Evolutionary conservation across 1,140 invertebrate genomes (phyloP).

Genomic region (Asbolus verrucosus): DNA sequence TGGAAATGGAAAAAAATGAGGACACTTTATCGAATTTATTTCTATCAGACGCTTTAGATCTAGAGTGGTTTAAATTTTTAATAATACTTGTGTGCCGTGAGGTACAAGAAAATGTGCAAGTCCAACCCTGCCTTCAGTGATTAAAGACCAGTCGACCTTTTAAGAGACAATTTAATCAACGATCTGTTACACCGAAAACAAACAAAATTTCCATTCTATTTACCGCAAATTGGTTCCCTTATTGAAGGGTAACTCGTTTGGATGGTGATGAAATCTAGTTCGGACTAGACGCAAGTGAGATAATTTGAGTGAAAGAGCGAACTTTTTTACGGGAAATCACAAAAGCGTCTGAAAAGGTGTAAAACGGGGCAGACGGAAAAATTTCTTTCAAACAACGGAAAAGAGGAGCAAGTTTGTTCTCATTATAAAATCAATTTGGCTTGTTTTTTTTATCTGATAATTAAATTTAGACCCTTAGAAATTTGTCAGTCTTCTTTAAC

Average conservation of each 20-base stretch:
- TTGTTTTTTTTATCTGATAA: conserved; percentile 37
- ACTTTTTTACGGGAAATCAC: neutral
- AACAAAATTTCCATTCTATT: conserved; percentile 46
- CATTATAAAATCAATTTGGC: conserved; percentile 36
- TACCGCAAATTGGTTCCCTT: conserved; percentile 27
- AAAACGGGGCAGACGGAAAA: conserved; percentile 6
- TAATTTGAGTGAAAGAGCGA: neutral
- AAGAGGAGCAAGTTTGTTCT: neutral
- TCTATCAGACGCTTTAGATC: too few species aligned
- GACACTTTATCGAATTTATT: too few species aligned
- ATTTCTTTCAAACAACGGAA: conserved; percentile 12
- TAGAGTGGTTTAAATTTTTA: too few species aligned
- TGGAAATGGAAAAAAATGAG: too few species aligned
- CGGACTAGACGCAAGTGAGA: conserved; percentile 9
- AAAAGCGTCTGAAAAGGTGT: conserved; percentile 1
- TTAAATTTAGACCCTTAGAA: conserved; percentile 17
- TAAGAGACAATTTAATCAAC: conserved; percentile 37
- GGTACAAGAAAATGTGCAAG: neutral
- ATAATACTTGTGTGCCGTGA: neutral
- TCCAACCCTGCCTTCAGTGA: conserved; percentile 12
- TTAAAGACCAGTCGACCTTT: conserved; percentile 41
- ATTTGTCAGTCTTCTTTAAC: conserved; percentile 29
- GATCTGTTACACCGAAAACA: conserved; percentile 42
- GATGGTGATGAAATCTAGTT: conserved; percentile 25
- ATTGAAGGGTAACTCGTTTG: conserved; percentile 32